Evolutionary conservation across 1,140 invertebrate species (phyloP).

Genomic region (Drosophila rufa): DNA sequence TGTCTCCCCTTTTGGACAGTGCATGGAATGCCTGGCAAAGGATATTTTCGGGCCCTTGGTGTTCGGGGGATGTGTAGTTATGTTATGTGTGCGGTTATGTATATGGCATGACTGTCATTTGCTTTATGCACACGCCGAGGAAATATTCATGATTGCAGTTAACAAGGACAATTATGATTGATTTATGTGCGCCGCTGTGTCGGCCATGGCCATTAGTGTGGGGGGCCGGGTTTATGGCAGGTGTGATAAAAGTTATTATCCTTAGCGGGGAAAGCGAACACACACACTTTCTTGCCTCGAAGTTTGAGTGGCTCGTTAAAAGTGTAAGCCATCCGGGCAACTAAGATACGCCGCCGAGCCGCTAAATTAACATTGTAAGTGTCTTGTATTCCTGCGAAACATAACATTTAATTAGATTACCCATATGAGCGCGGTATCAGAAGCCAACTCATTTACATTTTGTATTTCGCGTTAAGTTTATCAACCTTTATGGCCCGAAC

Average conservation of each 20-base stretch:
- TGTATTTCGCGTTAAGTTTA: slow-evolving; percentile 50
- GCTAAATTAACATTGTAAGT: slow-evolving; percentile 58
- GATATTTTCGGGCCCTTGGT: slow-evolving; percentile 41
- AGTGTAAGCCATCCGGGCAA: slow-evolving; percentile 40
- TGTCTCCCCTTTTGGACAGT: background rate
- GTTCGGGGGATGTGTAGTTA: slow-evolving; percentile 16
- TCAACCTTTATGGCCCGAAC: slow-evolving; percentile 70
- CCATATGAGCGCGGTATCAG: slow-evolving; percentile 53
- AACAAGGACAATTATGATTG: slow-evolving; percentile 83
- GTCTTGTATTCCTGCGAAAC: slow-evolving; percentile 48
- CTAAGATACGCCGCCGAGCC: slow-evolving; percentile 33
- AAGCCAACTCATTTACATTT: slow-evolving; percentile 65
- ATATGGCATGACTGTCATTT: slow-evolving; percentile 76
- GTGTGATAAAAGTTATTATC: slow-evolving; percentile 70
- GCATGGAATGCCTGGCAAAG: slow-evolving; percentile 20
- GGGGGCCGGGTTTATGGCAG: slow-evolving; percentile 58
- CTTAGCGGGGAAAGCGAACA: slow-evolving; percentile 27
- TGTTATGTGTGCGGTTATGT: slow-evolving; percentile 52
- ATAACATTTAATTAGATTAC: slow-evolving; percentile 81
- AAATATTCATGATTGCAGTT: slow-evolving; percentile 83
- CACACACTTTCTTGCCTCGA: slow-evolving; percentile 29
- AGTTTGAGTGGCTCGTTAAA: slow-evolving; percentile 75
- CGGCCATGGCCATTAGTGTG: slow-evolving; percentile 31
- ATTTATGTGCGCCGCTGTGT: slow-evolving; percentile 62
- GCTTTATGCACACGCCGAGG: slow-evolving; percentile 71